These are phyloP conservation scores for Bruchidius siliquastri DNA, from an alignment of 2,888 invertebrate genomes.

Conservation along the genomic window DNA sequence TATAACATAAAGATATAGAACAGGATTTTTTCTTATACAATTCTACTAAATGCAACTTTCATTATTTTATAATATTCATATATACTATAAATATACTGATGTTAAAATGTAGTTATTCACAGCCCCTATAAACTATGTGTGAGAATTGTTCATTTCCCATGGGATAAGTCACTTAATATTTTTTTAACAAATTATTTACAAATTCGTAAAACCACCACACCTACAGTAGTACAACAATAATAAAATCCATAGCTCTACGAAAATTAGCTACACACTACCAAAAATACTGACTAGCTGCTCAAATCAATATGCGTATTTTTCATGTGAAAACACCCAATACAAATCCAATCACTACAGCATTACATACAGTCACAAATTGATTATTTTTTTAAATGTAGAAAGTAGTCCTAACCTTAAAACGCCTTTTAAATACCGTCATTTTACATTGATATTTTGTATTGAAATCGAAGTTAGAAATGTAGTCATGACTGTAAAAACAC, in stretches of 20 bases:
- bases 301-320: slow-evolving; percentile 1
- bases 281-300: slow-evolving; percentile 1
- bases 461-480: too few relatives aligned
- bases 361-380: background rate
- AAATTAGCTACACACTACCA: background rate
- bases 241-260: background rate
- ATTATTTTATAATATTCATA: slow-evolving; percentile 11
- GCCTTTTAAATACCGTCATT: too few relatives aligned
- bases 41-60: slow-evolving; percentile 9
- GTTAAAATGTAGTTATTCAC: slow-evolving; percentile 26
- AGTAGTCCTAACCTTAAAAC: background rate
- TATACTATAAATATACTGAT: background rate
- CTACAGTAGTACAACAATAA: background rate
- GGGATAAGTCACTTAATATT: slow-evolving; percentile 3
- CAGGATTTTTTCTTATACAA: slow-evolving; percentile 16
- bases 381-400: background rate
- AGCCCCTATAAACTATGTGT: slow-evolving; percentile 34
- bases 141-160: slow-evolving; percentile 1
- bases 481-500: too few relatives aligned
- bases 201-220: background rate
- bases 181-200: background rate
- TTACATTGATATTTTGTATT: too few relatives aligned
- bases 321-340: background rate
- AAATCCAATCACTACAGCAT: background rate
- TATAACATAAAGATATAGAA: slow-evolving; percentile 21